Percentiles rank a stretch among this genome's conserved stretches.
Evolutionary conservation across 2,888 invertebrate genomes (phyloP).

Genomic region (Cantharis flavilabris): DNA sequence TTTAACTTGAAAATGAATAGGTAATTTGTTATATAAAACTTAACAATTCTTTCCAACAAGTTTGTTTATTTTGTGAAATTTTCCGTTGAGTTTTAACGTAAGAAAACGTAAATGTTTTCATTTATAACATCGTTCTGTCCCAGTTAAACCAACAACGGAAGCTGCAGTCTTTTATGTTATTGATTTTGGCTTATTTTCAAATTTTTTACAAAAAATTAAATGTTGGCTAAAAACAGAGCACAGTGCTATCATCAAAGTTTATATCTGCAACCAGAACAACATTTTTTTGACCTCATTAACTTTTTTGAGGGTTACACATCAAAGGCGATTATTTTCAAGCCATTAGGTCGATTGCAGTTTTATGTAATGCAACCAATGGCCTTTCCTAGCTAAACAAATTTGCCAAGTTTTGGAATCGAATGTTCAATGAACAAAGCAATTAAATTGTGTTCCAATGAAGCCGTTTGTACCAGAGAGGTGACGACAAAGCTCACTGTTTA

Average conservation of each 20-base stretch:
- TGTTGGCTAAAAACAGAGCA: neutral
- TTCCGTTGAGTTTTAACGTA: neutral
- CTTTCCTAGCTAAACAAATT: neutral
- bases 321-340: neutral
- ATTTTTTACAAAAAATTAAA: neutral
- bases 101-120: neutral
- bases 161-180: neutral
- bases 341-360: neutral
- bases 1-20: neutral
- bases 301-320: neutral
- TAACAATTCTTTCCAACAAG: neutral
- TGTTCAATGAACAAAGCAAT: neutral
- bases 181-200: neutral
- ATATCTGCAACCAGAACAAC: neutral
- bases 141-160: neutral
- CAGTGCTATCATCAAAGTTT: neutral
- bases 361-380: neutral
- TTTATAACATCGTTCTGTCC: neutral
- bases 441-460: neutral
- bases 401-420: neutral
- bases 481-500: neutral
- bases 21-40: neutral
- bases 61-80: neutral
- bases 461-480: neutral
- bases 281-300: neutral